Evolutionary conservation across 2,113 vertebrate species (phyloP), one percentile per base, ranked within the genome.

Genomic region (cattle (Bos taurus)): DNA sequence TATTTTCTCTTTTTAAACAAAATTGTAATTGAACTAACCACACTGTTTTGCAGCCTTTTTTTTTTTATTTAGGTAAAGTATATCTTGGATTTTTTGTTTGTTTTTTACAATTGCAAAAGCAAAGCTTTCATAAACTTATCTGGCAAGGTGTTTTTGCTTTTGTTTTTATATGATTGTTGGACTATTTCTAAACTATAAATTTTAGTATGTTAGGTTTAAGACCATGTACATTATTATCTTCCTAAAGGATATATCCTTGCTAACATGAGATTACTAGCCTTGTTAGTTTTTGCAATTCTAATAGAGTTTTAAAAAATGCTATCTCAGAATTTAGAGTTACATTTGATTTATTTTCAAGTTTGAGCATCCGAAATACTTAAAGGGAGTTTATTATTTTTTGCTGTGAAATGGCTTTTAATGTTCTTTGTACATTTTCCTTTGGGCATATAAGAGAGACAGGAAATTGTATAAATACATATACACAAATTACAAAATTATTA

Each of bases 341-440:
- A 52, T 90, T 88, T 89, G 43, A 56, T 93, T 97, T 86, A 91
- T 87, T 97, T 95, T 7, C 77, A 89, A 96, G 17, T 90, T 77
- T 84, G 57, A 92, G 2, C 36, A 94, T 95, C n/a, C 26, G 40
- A 92, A 67, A 87, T 96, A 59, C 11, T 52, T 57, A 82, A 9
- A 43, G 28, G 52, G 2, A 91, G 16, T 67, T 56, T 74, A 16
- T 54, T 77, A 60, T 78, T 83, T 90, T 89, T 81, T 87, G 14
- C n/a, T 88, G 15, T 78, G 57, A 95, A 84, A 78, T 71, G 11
- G 17, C 50, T 90, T 67, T 82, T 48, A 56, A 57, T 83, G 36
- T 83, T 15, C 50, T 80, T 86, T 77, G n/a, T 78, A 30, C 17
- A n/a, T n/a, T 95, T 96, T 85, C 83, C 25, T 92, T 2, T 90